phyloP scores from a whole-genome alignment of 1,140 invertebrate genomes.

The Argopecten irradians region DNA sequence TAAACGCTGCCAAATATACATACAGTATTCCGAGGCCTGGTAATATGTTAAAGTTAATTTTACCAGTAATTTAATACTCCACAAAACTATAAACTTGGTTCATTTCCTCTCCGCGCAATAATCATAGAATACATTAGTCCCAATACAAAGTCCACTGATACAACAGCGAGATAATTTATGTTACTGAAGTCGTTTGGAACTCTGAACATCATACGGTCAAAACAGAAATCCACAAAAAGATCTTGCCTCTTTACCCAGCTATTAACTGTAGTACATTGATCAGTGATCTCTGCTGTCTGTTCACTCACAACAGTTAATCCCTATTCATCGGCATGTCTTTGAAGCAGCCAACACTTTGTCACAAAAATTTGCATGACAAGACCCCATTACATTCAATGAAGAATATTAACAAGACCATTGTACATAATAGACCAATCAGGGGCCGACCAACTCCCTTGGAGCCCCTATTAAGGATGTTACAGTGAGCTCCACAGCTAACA shows the following conservation, averaged over 20 bases:
- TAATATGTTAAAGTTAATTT: not conserved
- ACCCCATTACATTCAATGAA: constrained; percentile 15
- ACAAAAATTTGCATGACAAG: not conserved
- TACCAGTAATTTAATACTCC: not conserved
- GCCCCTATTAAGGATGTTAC: not conserved
- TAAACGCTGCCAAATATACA: not conserved
- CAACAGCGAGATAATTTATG: not conserved
- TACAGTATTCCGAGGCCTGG: not conserved
- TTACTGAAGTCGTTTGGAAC: not conserved
- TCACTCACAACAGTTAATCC: not conserved
- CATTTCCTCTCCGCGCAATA: not conserved
- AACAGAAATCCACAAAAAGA: not conserved
- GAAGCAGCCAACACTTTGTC: not conserved
- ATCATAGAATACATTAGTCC: not conserved
- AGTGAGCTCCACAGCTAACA: not conserved
- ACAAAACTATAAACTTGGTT: not conserved
- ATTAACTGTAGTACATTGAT: not conserved
- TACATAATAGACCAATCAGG: not conserved
- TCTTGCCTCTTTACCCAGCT: not conserved
- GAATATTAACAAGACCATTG: constrained; percentile 4
- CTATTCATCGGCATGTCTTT: not conserved
- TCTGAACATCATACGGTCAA: not conserved
- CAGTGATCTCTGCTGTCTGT: not conserved
- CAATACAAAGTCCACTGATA: constrained; percentile 7
- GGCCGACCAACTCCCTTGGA: not conserved